A percentile compares a stretch with the other conserved stretches of the same genome.
These are phyloP conservation scores for Onychomys arenicola DNA, from an alignment of 2,797 vertebrate genomes.

Conservation along the genomic window DNA sequence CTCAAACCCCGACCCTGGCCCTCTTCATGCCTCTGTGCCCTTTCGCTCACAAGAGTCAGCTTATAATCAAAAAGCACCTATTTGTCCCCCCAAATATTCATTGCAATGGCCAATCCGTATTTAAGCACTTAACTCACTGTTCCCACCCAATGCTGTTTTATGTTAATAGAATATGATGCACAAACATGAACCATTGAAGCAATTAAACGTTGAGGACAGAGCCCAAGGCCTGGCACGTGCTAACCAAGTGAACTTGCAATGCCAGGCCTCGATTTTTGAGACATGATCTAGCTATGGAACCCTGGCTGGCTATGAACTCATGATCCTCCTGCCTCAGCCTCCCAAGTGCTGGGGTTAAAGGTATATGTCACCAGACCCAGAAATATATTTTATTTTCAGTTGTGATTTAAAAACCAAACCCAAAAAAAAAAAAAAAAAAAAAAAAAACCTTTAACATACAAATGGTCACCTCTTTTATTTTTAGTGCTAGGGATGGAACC, in stretches of 20 bases:
- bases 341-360: neutral
- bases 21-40: neutral
- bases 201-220: neutral
- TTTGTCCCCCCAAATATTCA: neutral
- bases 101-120: neutral
- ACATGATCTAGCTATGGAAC: neutral
- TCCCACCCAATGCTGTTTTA: neutral
- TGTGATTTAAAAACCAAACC: neutral
- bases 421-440: neutral
- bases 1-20: neutral
- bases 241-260: neutral
- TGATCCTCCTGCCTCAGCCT: neutral
- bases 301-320: neutral
- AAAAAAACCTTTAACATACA: neutral
- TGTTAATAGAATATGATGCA: neutral
- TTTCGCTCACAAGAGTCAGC: neutral
- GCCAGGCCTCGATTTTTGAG: neutral
- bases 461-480: neutral
- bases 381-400: neutral
- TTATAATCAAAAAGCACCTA: neutral
- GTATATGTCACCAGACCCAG: neutral
- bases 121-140: neutral
- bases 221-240: neutral
- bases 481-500: neutral
- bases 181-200: neutral